A percentile compares a stretch with the other conserved stretches of the same genome.
These are phyloP conservation scores for Mimachlamys varia DNA, from an alignment of 2,888 invertebrate species.

Conservation along the genomic window DNA sequence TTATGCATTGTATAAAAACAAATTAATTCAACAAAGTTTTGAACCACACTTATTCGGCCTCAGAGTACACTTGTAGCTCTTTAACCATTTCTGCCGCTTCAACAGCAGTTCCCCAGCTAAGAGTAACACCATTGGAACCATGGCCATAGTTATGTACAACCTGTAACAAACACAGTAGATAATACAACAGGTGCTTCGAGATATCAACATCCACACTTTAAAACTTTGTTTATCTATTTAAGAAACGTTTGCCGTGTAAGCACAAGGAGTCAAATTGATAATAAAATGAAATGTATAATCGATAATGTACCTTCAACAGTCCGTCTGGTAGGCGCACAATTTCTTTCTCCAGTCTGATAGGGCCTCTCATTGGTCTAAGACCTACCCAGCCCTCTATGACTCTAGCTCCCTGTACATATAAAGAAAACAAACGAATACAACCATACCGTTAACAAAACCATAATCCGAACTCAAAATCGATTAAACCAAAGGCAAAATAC, in stretches of 20 bases:
- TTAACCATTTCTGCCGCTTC: conserved; percentile 88
- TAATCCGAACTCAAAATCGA: too few relatives aligned
- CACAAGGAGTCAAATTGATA: too few relatives aligned
- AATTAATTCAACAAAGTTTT: not conserved
- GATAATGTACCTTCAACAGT: conserved; percentile 48
- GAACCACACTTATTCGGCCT: not conserved
- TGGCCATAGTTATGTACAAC: conserved; percentile 97
- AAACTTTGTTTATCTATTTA: too few relatives aligned
- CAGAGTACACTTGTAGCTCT: too few relatives aligned
- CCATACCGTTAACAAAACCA: too few relatives aligned
- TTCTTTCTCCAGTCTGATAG: conserved; percentile 81
- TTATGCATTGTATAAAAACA: not conserved
- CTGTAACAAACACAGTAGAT: conserved; percentile 74
- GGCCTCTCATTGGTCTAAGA: conserved; percentile 89
- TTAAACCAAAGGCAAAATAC: too few relatives aligned
- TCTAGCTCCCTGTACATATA: conserved; percentile 79
- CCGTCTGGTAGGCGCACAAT: conserved; percentile 40
- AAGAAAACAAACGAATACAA: not conserved
- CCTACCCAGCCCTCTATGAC: conserved; percentile 91
- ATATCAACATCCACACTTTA: not conserved
- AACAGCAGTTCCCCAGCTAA: conserved; percentile 93
- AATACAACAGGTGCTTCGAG: too few relatives aligned
- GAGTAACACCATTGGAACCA: conserved; percentile 95
- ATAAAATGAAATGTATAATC: too few relatives aligned
- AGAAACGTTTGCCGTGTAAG: too few relatives aligned